Evolutionary conservation across 2,797 vertebrate genomes (phyloP).

Genomic region (Lepidocolaptes lacrymiger): DNA sequence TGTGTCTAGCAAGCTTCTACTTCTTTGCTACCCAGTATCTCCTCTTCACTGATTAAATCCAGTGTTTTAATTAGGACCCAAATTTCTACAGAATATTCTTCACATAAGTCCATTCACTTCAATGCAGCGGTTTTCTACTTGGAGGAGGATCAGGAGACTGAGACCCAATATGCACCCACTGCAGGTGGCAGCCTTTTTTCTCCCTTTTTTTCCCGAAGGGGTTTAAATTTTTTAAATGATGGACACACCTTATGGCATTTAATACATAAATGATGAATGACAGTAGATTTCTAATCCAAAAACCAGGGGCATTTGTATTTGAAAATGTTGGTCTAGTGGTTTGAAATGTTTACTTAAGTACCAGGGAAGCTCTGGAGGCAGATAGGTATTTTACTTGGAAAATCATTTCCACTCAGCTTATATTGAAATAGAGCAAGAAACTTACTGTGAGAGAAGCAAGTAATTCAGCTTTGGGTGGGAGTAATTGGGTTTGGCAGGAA

Average conservation of each 20-base stretch:
- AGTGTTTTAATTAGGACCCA: neutral
- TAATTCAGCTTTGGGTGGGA: neutral
- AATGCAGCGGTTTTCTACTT: neutral
- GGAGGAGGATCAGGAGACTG: neutral
- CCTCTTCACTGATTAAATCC: neutral
- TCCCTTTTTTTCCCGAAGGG: neutral
- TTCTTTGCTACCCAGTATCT: neutral
- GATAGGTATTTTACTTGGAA: neutral
- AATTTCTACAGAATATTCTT: neutral
- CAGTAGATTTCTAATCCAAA: neutral
- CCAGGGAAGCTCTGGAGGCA: neutral
- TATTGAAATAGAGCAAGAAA: neutral
- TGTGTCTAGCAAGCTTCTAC: neutral
- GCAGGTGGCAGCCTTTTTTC: neutral
- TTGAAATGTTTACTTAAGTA: neutral
- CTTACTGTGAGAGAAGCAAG: neutral
- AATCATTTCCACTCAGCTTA: neutral
- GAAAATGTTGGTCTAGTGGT: neutral
- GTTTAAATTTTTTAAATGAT: neutral
- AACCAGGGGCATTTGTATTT: neutral
- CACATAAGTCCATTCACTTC: neutral
- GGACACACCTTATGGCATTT: neutral
- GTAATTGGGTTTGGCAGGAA: neutral
- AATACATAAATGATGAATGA: neutral
- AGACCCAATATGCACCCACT: neutral